Evolutionary conservation across 1,140 invertebrate genomes (phyloP), one percentile per base, ranked within the genome.

Genomic region (Macrobrachium rosenbergii): DNA sequence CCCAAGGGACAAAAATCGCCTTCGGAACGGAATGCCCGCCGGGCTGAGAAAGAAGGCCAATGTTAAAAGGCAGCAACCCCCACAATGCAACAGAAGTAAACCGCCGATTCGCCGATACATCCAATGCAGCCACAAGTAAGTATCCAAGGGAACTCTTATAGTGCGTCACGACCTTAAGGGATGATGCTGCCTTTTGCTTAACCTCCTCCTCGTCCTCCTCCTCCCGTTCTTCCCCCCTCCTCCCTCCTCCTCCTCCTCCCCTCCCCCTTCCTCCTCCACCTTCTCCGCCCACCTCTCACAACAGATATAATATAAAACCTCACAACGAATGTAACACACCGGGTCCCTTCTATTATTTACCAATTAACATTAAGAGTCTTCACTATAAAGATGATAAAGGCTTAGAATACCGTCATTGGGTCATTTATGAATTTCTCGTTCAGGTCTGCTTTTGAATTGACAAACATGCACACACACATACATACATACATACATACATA

Each of bases 81-180:
- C 19, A 43, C 79, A 67, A 14, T 63, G 62, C 79, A 43, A 63
- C 79, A 81, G 62, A 62, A 80, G 77, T 80, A 81, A 52, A 81
- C 79, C 79, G 43, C 28, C 23, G 21, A 63, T 63, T 60, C 79
- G 43, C 28, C 23, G 21, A 63, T 63, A 81, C 58, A 81, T 81
- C 63, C 79, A 67, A 81, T 81, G 79, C 62, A 81, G 62, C 79
- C 11, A 37, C 63, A 81, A 81, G 79, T 81, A 81, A 67, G 79
- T 63, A 81, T 81, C 79, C 79, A 19, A 12, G 60, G 59, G 58
- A 23, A 17, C 21, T 28, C n/a, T 28, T 14, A 52, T 52, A 19
- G 52, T 10, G 19, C 75, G 75, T 77, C 75, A 77, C 75, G 75
- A 77, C 75, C 45, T 58, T 58, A 58, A 58, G 75, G 75, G 12